Evolutionary conservation across 2,797 vertebrate species (phyloP).

Genomic region (Mallotus villosus): DNA sequence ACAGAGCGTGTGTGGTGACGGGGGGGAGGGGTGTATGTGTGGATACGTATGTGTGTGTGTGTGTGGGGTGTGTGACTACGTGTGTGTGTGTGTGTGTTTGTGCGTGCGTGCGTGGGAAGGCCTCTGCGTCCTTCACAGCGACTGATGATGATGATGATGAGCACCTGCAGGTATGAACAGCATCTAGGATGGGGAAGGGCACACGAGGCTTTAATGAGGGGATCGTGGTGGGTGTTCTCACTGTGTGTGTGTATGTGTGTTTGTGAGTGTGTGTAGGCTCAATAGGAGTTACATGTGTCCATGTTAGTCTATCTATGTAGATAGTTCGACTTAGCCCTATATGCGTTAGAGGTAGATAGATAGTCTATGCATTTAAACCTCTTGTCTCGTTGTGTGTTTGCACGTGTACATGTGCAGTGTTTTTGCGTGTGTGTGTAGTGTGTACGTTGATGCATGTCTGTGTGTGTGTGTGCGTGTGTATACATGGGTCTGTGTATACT

Average conservation of each 20-base stretch:
- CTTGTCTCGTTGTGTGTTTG: not conserved
- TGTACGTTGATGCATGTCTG: not conserved
- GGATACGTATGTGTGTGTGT: not conserved
- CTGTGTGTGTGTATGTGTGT: not conserved
- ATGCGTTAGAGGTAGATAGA: too few species aligned
- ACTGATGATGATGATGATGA: constrained; percentile 10
- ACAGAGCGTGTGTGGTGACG: not conserved
- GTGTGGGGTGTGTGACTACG: not conserved
- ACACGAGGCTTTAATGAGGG: not conserved
- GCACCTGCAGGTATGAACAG: constrained; percentile 12
- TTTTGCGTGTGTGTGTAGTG: not conserved
- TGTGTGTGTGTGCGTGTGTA: constrained; percentile 1
- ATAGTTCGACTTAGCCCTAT: too few species aligned
- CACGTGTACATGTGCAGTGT: not conserved
- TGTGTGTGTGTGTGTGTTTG: not conserved
- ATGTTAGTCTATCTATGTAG: not conserved
- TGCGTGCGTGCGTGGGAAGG: not conserved
- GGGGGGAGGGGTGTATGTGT: not conserved
- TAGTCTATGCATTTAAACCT: too few species aligned
- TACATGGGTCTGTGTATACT: constrained; percentile 2
- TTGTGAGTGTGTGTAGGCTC: not conserved
- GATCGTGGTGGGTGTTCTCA: not conserved
- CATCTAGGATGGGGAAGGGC: not conserved
- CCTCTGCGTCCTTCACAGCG: constrained; percentile 4
- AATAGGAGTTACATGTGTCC: not conserved